A percentile compares a stretch with the other conserved stretches of the same genome.
Conservation (phyloP, 1,140 invertebrate species). For the Chelonus insularis region DNA sequence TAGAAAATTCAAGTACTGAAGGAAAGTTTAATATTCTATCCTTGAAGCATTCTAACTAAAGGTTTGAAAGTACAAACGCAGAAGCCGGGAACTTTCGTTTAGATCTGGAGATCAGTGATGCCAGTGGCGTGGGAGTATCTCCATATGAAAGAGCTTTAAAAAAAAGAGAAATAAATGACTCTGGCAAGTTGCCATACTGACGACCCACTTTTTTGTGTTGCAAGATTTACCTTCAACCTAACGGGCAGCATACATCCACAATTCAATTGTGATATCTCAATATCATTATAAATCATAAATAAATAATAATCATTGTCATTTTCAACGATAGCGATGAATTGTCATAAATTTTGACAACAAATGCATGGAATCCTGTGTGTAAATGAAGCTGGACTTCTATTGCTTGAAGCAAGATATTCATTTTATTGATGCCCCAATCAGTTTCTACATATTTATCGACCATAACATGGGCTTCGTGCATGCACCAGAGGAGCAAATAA, state of each 20-base stretch:
- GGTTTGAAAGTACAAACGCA: background rate
- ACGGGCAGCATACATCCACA: too few species aligned
- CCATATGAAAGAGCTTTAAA: constrained; percentile 39
- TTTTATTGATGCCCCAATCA: background rate
- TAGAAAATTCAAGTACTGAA: background rate
- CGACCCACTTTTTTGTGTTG: constrained; percentile 45
- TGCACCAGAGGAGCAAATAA: background rate
- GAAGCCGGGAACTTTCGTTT: background rate
- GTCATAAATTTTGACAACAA: too few species aligned
- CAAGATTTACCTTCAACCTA: constrained; percentile 42
- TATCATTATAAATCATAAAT: too few species aligned
- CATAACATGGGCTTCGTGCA: background rate
- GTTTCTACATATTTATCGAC: background rate
- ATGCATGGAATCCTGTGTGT: too few species aligned
- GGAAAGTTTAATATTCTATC: background rate
- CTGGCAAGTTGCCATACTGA: constrained; percentile 43
- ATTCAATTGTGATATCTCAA: too few species aligned
- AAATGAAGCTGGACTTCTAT: too few species aligned
- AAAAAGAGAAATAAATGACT: constrained; percentile 11
- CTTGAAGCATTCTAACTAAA: background rate
- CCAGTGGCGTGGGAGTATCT: constrained; percentile 30
- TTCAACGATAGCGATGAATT: background rate
- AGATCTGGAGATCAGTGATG: background rate
- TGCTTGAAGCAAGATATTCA: too few species aligned
- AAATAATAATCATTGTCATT: background rate